Conservation (phyloP, 2,888 invertebrate genomes). For the Tetranychus piercei region DNA sequence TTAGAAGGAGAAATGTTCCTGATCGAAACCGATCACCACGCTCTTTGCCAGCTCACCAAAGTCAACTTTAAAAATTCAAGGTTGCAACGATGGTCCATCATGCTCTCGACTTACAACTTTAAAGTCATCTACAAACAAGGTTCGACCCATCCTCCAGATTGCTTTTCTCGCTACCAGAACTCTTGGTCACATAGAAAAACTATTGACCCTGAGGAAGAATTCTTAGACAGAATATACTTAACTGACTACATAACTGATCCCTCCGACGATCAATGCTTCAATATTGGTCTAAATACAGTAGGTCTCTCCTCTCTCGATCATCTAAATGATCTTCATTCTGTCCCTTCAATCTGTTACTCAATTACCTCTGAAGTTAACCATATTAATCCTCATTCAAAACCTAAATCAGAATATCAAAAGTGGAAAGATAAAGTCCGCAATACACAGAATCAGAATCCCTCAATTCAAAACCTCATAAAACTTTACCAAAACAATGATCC, state of each 20-base stretch:
- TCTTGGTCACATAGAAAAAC: neutral
- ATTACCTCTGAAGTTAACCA: no score
- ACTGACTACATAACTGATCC: neutral
- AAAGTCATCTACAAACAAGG: neutral
- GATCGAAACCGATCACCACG: constrained; percentile 3
- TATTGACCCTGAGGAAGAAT: neutral
- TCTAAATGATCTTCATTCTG: no score
- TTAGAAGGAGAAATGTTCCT: neutral
- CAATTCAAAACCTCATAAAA: no score
- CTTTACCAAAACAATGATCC: no score
- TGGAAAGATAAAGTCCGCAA: no score
- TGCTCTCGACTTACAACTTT: neutral
- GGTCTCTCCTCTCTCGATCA: no score
- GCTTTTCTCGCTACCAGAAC: neutral
- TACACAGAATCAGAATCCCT: no score
- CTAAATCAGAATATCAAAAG: no score
- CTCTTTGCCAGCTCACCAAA: neutral
- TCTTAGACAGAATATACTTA: no score
- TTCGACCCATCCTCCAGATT: neutral
- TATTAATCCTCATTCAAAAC: no score
- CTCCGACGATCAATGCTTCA: neutral
- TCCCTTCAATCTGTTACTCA: no score
- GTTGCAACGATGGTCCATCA: neutral
- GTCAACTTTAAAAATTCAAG: neutral
- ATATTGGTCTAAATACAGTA: neutral